Base-by-base conservation (phyloP, 1,140 invertebrate species). In the Diabrotica virgifera region DNA sequence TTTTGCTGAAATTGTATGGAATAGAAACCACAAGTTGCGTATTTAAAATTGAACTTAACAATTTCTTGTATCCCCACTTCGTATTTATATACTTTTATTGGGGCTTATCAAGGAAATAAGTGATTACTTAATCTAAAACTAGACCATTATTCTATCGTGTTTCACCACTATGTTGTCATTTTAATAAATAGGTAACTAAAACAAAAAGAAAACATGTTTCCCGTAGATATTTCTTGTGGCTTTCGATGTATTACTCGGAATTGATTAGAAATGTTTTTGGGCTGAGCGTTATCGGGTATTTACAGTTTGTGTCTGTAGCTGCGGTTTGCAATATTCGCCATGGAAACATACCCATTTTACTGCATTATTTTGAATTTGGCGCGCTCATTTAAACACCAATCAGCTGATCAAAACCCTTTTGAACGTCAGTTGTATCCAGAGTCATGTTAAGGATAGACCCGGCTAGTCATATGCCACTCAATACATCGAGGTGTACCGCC, bases 1-100 rank as follows among this genome's bases (percentile, higher is more conserved):
- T 60, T 60, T 36, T 38, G 35, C n/a, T 35, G 60, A 68, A 64
- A 64, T 68, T 61, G 24, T 57, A 61, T 64, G 55, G 61, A 46
- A n/a, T 46, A 46, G 6, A 67, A 67, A 62, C 57, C 54, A 51
- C 55, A 59, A 36, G 60, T 53, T 40, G 50, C 24, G 55, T 51
- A 63, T 46, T 63, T 40, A 40, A 63, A 59, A 57, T 12, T 52
- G 37, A 57, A 24, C 40, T n/a, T 35, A 52, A 37, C 62, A 55
- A 12, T 50, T 12, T 53, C 13, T n/a, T 14, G 14, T 5, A 37
- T 46, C 40, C 40, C 36, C 37, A 14, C 46, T 62, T 59, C 38
- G 7, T 36, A 38, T 62, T 63, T 63, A 60, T 60, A 60, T 35
- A 5, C 8, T 13, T 8, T 24, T 12, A 24, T 5, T 11, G 9